Conservation (phyloP, 1,140 invertebrate species). For the Catajapyx aquilonaris region DNA sequence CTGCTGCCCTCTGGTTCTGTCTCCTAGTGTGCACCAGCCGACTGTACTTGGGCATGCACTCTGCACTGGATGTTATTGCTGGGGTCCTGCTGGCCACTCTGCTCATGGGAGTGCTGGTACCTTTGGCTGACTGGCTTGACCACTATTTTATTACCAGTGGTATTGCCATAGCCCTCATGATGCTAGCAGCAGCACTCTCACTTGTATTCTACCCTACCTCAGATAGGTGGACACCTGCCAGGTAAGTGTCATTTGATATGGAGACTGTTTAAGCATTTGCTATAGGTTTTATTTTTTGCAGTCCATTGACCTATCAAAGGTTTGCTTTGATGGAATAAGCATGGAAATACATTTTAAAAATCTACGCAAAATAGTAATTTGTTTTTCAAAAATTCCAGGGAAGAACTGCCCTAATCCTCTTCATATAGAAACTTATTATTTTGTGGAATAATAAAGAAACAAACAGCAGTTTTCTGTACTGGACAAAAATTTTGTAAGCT, state of each 20-base stretch:
- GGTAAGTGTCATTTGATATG: slow-evolving; percentile 28
- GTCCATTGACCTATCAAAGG: no score
- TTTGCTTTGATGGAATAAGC: no score
- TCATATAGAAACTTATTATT: no score
- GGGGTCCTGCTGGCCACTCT: slow-evolving; percentile 41
- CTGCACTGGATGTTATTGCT: slow-evolving; percentile 55
- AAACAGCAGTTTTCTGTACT: no score
- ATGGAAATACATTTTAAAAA: no score
- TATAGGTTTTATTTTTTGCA: no score
- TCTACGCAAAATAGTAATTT: no score
- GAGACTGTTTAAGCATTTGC: no score
- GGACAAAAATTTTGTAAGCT: no score
- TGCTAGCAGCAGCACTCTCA: slow-evolving; percentile 36
- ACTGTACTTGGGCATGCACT: slow-evolving; percentile 82
- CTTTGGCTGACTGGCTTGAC: slow-evolving; percentile 49
- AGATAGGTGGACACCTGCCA: slow-evolving; percentile 60
- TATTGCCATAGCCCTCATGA: slow-evolving; percentile 38
- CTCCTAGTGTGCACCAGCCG: slow-evolving; percentile 57
- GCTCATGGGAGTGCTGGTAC: slow-evolving; percentile 47
- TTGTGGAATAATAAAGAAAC: no score
- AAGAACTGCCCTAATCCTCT: no score
- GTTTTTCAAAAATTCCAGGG: no score
- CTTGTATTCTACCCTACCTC: slow-evolving; percentile 50
- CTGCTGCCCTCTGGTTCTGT: slow-evolving; percentile 36
- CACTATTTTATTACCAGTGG: slow-evolving; percentile 41